phyloP scores from a whole-genome alignment of 2,888 invertebrate species.

The Pemphredon lugubris region DNA sequence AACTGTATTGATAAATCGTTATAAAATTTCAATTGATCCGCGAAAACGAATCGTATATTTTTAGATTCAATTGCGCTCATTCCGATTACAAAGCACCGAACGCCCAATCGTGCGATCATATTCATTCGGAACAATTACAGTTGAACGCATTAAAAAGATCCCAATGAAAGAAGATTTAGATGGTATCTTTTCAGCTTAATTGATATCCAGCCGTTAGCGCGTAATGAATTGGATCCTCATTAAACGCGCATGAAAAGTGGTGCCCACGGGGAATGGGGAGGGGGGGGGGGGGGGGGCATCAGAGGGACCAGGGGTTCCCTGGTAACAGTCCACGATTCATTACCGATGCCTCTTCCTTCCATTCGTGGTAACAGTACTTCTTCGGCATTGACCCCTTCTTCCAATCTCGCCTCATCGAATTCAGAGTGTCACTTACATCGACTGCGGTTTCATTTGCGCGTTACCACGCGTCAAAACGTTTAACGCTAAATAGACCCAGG shows the following conservation, averaged over 20 bases:
- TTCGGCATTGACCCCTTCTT: neutral
- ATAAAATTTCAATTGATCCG: neutral
- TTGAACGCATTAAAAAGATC: too few species aligned
- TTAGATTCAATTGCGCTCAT: neutral
- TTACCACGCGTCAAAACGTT: too few species aligned
- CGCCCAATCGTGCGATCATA: too few species aligned
- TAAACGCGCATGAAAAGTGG: constrained; percentile 37
- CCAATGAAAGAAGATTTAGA: too few species aligned
- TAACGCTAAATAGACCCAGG: too few species aligned
- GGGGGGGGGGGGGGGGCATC: too few species aligned
- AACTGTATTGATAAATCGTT: too few species aligned
- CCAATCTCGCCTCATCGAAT: neutral
- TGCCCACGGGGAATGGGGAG: too few species aligned
- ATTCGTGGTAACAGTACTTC: constrained; percentile 34
- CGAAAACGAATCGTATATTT: too few species aligned
- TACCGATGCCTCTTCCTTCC: constrained; percentile 28
- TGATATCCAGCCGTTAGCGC: constrained; percentile 36
- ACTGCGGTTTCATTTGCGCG: neutral
- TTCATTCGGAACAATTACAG: too few species aligned
- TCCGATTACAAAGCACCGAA: neutral
- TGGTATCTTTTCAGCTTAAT: constrained; percentile 34
- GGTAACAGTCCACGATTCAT: constrained; percentile 44
- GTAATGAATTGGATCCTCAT: constrained; percentile 51
- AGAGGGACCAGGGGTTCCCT: constrained; percentile 19
- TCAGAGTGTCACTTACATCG: neutral